phyloP scores from a whole-genome alignment of 1,140 invertebrate species.

The Pararge aegeria region DNA sequence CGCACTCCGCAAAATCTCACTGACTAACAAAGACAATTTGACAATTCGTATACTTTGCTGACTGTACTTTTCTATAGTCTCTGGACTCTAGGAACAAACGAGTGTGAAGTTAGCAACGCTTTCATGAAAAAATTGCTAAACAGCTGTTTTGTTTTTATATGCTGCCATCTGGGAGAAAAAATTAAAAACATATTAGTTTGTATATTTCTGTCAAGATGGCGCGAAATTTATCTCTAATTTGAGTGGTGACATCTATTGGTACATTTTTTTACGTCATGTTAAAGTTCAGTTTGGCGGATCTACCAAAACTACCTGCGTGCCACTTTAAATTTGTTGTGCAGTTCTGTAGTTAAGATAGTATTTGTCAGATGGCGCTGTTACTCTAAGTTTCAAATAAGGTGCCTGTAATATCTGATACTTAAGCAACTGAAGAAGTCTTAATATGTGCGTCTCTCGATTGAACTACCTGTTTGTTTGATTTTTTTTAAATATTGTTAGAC shows the following conservation, averaged over 20 bases:
- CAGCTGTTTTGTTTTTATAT: constrained; percentile 46
- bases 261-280: too few relatives aligned
- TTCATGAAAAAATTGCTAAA: constrained; percentile 44
- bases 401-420: too few relatives aligned
- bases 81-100: constrained; percentile 33
- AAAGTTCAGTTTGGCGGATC: too few relatives aligned
- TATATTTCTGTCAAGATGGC: neutral
- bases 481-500: too few relatives aligned
- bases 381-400: too few relatives aligned
- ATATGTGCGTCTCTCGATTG: too few relatives aligned
- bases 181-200: neutral
- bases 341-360: neutral
- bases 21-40: constrained; percentile 9
- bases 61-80: constrained; percentile 35
- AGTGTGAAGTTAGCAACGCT: constrained; percentile 47
- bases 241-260: neutral
- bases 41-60: neutral
- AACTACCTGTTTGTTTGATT: too few relatives aligned
- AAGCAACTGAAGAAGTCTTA: too few relatives aligned
- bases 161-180: constrained; percentile 34
- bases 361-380: neutral
- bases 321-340: too few relatives aligned
- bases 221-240: neutral
- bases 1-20: constrained; percentile 38
- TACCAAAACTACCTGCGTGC: too few relatives aligned